Conservation (phyloP, 2,113 vertebrate genomes). For the Eira barbara region DNA sequence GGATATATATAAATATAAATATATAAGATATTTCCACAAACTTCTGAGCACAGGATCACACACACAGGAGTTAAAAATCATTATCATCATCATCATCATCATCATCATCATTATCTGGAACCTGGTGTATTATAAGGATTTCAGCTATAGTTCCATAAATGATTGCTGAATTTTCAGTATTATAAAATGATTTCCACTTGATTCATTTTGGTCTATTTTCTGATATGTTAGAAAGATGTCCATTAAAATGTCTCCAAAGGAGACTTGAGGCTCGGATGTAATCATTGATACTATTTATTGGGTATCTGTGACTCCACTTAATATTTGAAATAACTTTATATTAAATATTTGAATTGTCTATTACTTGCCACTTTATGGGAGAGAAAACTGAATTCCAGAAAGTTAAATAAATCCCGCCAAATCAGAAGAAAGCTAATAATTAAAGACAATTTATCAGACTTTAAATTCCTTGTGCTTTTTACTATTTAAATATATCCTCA, state of each 20-base stretch:
- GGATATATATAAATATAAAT: not conserved
- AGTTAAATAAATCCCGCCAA: not conserved
- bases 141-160: not conserved
- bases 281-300: not conserved
- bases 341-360: not conserved
- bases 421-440: not conserved
- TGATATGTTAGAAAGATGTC: not conserved
- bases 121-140: not conserved
- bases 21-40: not conserved
- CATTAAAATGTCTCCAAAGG: not conserved
- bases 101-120: not conserved
- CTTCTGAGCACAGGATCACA: not conserved
- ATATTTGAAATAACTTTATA: not conserved
- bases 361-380: not conserved
- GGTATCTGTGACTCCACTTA: not conserved
- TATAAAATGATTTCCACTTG: not conserved
- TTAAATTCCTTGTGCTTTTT: not conserved
- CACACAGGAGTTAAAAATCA: not conserved
- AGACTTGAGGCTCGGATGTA: fast-evolving
- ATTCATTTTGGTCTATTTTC: not conserved
- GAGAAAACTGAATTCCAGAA: not conserved
- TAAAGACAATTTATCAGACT: not conserved
- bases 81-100: too few species aligned
- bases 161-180: not conserved
- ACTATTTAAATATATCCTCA: not conserved